Base-by-base conservation (phyloP, 2,888 invertebrate species). In the Cordilura impudica region DNA sequence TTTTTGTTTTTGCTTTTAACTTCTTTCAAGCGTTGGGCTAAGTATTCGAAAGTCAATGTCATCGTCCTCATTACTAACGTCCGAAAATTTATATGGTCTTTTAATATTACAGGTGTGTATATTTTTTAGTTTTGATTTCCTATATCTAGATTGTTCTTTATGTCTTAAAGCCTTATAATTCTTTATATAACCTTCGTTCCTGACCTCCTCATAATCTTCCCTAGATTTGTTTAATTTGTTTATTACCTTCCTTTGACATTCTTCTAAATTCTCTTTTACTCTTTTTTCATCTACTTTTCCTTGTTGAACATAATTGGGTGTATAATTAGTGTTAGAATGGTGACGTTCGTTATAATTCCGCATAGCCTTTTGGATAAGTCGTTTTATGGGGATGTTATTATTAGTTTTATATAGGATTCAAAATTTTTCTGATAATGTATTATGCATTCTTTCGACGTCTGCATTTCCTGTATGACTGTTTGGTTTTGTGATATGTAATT, bases 401-500 rank as follows among this genome's bases (percentile, higher is more conserved):
- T 67, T 58, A 43, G 65, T 45, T 29, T 71, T 14, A 21, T 61
- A 71, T 65, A 63, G 45, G 49, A 63, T 66, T 70, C 66, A 70
- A 7, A 65, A 70, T 31, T 63, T 61, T 60, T 61, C 66, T 8
- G 66, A 53, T 19, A 69, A 19, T 19, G 72, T 67, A 39, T 67
- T 81, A 21, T 74, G 77, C 2, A 82, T 60, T 23, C 78, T 60
- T 71, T 81, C 82, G 51, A 81, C 53, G 29, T 82, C 81, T 45
- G 80, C 71, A 72, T 81, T 78, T 21, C 76, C 78, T 21, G 77
- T 79, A 35, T 77, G 79, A 63, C 67, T 80, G 43, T 79, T 81
- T 14, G 77, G 70, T 77, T 82, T 82, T 19, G 76, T 76, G 49
- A 82, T 54, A 70, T 79, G 75, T 49, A 82, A 60, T 72, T 81